These are phyloP conservation scores for Saccostrea glomerata DNA, from an alignment of 1,140 invertebrate genomes.

Conservation along the genomic window DNA sequence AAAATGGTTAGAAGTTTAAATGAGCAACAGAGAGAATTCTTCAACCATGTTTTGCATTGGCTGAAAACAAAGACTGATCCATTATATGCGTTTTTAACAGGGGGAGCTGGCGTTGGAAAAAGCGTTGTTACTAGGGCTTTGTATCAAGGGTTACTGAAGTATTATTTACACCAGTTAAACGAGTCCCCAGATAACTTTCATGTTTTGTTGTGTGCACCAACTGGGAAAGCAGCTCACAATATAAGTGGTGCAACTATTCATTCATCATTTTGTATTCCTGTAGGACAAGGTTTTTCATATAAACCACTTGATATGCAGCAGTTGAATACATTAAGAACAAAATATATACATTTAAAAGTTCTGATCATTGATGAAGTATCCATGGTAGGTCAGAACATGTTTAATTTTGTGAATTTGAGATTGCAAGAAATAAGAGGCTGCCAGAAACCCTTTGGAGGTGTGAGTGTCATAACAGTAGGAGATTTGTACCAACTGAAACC, in stretches of 20 bases:
- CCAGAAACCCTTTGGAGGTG: conserved; percentile 57
- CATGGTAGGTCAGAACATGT: conserved; percentile 59
- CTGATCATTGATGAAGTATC: conserved; percentile 63
- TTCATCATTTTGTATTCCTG: conserved; percentile 52
- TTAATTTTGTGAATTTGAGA: conserved; percentile 57
- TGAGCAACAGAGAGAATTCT: conserved; percentile 52
- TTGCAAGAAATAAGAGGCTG: conserved; percentile 56
- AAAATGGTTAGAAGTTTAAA: conserved; percentile 30
- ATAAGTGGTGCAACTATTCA: conserved; percentile 41
- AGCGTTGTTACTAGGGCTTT: conserved; percentile 54
- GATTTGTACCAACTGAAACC: conserved; percentile 62
- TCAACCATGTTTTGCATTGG: conserved; percentile 49
- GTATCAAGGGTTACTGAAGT: conserved; percentile 51
- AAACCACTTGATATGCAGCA: conserved; percentile 53
- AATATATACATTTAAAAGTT: conserved; percentile 47
- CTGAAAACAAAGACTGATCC: conserved; percentile 44
- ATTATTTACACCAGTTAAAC: conserved; percentile 23
- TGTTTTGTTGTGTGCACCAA: conserved; percentile 50
- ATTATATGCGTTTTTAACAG: conserved; percentile 49
- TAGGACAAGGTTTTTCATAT: conserved; percentile 48
- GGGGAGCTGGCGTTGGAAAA: conserved; percentile 65
- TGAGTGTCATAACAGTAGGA: conserved; percentile 56
- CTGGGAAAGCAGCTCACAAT: conserved; percentile 59
- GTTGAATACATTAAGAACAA: conserved; percentile 51
- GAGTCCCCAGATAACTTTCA: conserved; percentile 51